A percentile compares a stretch with the other conserved stretches of the same genome.
These are phyloP conservation scores for Dione vanillae DNA, from an alignment of 2,888 invertebrate genomes.

Conservation along the genomic window DNA sequence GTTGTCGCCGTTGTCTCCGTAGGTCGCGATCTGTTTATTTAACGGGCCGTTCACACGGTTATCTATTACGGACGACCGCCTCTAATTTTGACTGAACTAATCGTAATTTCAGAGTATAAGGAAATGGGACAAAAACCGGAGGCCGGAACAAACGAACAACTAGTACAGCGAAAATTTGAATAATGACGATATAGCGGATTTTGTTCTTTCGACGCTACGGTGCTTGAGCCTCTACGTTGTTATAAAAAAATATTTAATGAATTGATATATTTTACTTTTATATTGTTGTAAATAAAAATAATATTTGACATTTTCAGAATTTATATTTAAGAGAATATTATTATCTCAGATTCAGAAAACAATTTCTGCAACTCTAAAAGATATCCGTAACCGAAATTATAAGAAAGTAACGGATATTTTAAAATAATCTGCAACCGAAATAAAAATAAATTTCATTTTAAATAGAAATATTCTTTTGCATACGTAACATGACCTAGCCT, in stretches of 20 bases:
- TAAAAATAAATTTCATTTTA: too few relatives aligned
- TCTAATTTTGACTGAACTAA: slow-evolving; percentile 77
- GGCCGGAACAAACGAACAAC: slow-evolving; percentile 82
- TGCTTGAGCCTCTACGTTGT: slow-evolving; percentile 60
- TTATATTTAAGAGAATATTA: too few relatives aligned
- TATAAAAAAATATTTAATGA: slow-evolving; percentile 44
- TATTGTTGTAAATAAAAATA: too few relatives aligned
- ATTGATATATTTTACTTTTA: too few relatives aligned
- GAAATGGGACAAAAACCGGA: slow-evolving; percentile 79
- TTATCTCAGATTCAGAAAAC: too few relatives aligned
- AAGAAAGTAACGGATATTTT: too few relatives aligned
- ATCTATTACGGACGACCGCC: slow-evolving; percentile 79
- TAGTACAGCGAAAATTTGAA: slow-evolving; percentile 82
- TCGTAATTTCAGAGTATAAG: slow-evolving; percentile 79
- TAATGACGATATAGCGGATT: slow-evolving; percentile 82
- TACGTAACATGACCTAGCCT: too few relatives aligned
- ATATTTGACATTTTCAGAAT: too few relatives aligned
- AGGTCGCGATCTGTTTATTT: slow-evolving; percentile 59
- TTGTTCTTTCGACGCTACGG: slow-evolving; percentile 76
- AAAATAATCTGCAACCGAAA: too few relatives aligned
- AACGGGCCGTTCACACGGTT: slow-evolving; percentile 81
- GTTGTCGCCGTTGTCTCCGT: slow-evolving; percentile 2
- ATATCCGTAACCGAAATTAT: too few relatives aligned
- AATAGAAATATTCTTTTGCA: too few relatives aligned
- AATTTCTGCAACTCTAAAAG: too few relatives aligned